Evolutionary conservation across 2,797 vertebrate species (phyloP), one percentile per base, ranked within the genome.

Genomic region (Limosa lapponica): DNA sequence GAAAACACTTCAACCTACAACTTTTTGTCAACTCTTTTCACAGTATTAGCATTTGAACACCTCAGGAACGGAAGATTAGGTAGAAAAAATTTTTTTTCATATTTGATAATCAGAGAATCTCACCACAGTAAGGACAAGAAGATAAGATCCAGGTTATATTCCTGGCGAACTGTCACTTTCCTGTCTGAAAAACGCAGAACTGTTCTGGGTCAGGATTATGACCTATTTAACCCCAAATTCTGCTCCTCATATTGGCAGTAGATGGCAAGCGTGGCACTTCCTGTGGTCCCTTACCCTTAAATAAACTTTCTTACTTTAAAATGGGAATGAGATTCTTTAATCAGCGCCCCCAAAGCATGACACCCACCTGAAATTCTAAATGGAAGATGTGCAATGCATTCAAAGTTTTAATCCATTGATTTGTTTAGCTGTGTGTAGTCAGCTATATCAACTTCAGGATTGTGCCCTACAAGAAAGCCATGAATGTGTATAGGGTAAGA

Each of bases 401-500:
- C 55, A 85, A 81, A 61, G 37, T 65, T 67, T 87, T 82, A 73
- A 44, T 16, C 51, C 18, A 22, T 36, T 59, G 79, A 74, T 82
- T 83, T 96, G 13, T 37, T 75, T 58, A 57, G 36, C 48, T 74
- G 52, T 39, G 75, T 32, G 65, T 46, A 65, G 22, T 62, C 0
- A 1, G 34, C 70, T 89, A 22, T 9, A 90, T 51, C 61, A 87
- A 70, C 81, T 67, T 69, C 93, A 79, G 82, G 89, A 89, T 8
- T 43, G 64, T 54, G 67, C 57, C 43, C 75, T 88, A 70, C 75
- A 92, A 96, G 95, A 87, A 90, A 97, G 90, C 93, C 94, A 87
- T 89, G 92, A 32, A 92, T 97, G 95, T 90, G 96, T 89, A 92
- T 27, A 93, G 92, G 96, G 87, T 96, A 95, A 94, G 94, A 92